phyloP scores from a whole-genome alignment of 30 jellyfish, hydroid and myxozoan species.

The Pelagia noctiluca region DNA sequence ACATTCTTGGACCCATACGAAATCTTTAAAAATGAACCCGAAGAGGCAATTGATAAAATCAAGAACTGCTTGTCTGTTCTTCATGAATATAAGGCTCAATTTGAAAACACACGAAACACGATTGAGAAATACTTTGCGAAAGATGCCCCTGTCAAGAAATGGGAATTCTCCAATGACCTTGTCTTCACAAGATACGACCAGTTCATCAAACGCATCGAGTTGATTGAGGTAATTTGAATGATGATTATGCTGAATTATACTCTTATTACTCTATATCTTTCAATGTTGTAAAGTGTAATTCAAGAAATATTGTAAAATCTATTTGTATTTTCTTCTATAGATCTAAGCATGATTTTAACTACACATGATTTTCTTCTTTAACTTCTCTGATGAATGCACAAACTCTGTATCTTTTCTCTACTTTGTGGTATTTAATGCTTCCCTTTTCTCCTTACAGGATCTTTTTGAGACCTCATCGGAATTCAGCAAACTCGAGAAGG shows the following conservation, averaged over 20 bases:
- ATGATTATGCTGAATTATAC: not conserved
- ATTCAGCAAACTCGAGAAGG: slow-evolving; percentile 92
- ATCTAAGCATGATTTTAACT: no score
- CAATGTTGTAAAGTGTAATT: no score
- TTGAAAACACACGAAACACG: slow-evolving; percentile 80
- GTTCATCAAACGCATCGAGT: slow-evolving; percentile 72
- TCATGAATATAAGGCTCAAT: slow-evolving; percentile 76
- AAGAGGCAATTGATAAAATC: slow-evolving; percentile 85
- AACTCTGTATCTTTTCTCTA: no score
- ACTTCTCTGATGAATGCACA: no score
- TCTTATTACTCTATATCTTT: not conserved
- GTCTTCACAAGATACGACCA: slow-evolving; percentile 92
- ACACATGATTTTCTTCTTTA: no score
- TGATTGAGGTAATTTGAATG: slow-evolving; percentile 73
- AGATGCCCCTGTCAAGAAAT: slow-evolving; percentile 66
- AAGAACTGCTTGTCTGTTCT: slow-evolving; percentile 57
- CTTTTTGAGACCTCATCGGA: slow-evolving; percentile 80
- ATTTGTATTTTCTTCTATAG: no score
- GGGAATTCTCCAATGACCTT: slow-evolving; percentile 92
- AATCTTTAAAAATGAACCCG: slow-evolving; percentile 86
- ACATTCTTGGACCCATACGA: slow-evolving; percentile 89
- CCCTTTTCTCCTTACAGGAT: slow-evolving; percentile 60
- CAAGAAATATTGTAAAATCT: no score
- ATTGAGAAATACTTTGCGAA: slow-evolving; percentile 70
- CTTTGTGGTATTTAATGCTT: no score